Evolutionary conservation across 2,113 vertebrate species (phyloP).

Genomic region (Montifringilla adamsi): DNA sequence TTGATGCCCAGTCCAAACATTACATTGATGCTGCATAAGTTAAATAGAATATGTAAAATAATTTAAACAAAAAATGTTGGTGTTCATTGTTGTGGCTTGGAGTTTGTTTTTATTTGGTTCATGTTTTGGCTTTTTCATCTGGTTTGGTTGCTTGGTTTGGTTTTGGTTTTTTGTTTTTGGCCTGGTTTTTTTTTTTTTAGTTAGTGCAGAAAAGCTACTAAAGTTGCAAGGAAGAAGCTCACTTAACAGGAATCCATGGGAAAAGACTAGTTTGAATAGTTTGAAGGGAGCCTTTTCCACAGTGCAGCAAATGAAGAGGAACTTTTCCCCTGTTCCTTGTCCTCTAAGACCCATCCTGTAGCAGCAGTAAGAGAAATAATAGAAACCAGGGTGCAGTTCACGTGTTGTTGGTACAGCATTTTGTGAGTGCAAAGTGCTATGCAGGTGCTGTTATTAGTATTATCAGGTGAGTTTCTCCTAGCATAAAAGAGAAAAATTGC

Average conservation of each 20-base stretch:
- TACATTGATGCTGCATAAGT: not conserved
- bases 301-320: not conserved
- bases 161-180: not conserved
- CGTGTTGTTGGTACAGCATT: not conserved
- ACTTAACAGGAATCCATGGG: not conserved
- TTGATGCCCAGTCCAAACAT: not conserved
- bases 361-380: conserved; percentile 20
- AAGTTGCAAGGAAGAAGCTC: not conserved
- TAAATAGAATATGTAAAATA: not conserved
- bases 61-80: not conserved
- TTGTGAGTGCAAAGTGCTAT: not conserved
- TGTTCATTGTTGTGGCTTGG: not conserved
- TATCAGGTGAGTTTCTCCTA: conserved; percentile 27
- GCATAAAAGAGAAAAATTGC: conserved; percentile 33
- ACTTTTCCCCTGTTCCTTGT: not conserved
- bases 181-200: not conserved
- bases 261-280: not conserved
- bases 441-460: not conserved
- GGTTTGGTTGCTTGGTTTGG: not conserved
- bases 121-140: not conserved
- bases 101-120: not conserved
- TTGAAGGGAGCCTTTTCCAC: not conserved
- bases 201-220: not conserved
- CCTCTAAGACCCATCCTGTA: not conserved
- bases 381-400: not conserved